Base-by-base conservation (phyloP, 2,113 vertebrate species). In the Eupsittula cactorum region DNA sequence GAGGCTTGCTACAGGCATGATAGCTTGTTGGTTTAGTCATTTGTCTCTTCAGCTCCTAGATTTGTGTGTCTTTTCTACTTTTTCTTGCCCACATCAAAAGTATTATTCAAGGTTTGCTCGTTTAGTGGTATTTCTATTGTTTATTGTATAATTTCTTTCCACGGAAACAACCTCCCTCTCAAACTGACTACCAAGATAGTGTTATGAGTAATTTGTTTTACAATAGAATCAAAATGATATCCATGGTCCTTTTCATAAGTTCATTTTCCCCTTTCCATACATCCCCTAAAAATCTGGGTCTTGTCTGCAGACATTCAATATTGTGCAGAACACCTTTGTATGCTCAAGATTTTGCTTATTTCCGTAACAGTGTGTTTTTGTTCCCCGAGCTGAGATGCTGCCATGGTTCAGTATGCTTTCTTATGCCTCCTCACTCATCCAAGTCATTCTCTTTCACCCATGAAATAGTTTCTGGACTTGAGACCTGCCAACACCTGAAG, bases 51-150 rank as follows among this genome's bases (percentile, higher is more conserved):
- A 52, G 7, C 46, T 31, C 8, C 21, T 7, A 41, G n/a, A 44
- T 57, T 55, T 21, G 27, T 23, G 28, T 0, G 0, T 44, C 3
- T 41, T 9, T 85, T 42, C 41, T 69, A 4, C 13, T 16, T 77
- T 67, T 83, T 3, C 79, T 53, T 70, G 25, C 33, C 42, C n/a
- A 29, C 33, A 46, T 25, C n/a, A 70, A 27, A 71, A 67, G 14
- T 16, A 52, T 10, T 16, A 67, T 49, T 75, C 67, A 70, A 77
- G 41, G 28, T 41, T 92, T 86, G 11, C 24, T 65, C 9, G 42
- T n/a, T 25, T 49, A 37, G 39, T 14, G 42, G 17, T 15, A 41
- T 25, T 62, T 73, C 25, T 52, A 21, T 27, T n/a, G 24, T 18
- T 75, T 49, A 27, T 52, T 28, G 57, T 19, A 75, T 62, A 20